Evolutionary conservation across 2,797 vertebrate genomes (phyloP), one percentile per base, ranked within the genome.

Genomic region (Chaunax sp.): DNA sequence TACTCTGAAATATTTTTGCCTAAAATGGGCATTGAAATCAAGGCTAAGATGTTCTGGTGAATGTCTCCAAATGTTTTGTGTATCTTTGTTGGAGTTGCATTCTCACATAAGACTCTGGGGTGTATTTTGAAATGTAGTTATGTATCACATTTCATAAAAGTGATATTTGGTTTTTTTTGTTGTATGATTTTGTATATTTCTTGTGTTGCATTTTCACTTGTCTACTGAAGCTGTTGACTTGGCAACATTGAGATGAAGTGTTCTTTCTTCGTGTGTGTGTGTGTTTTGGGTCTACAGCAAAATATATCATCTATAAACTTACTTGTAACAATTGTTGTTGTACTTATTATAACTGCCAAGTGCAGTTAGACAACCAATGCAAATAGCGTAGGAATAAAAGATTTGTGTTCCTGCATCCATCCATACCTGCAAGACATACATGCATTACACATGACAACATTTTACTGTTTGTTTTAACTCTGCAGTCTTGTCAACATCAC

Each of bases 331-430:
- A 82, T 95, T 92, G 63, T 95, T 95, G 88, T 94, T 86, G 86
- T 94, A 94, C 63, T 94, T 94, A 70, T 95, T 95, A 67, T 95
- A 95, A 86, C 94, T 95, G 69, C 94, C 94, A 45, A 95, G 89
- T 69, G 94, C 91, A 55, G 78, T 91, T 23, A 95, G 83, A 67
- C 93, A 95, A 2, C 94, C 94, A 51, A 93, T 89, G 74, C 94
- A 95, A 75, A 95, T 88, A 30, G 94, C 94, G 68, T 94, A 95
- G 30, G 94, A 95, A 78, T 94, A 95, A 83, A 95, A 94, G 67
- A 95, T 94, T 71, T 95, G 94, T 10, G 94, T 95, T 40, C 94
- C 94, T 47, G 94, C 94, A 74, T 95, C 94, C 93, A 94, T 94
- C 94, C 94, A 95, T 66, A 95, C 94, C 94, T 95, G 75, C 9